phyloP scores from a whole-genome alignment of 2,113 vertebrate species.

The Trogon surrucura region DNA sequence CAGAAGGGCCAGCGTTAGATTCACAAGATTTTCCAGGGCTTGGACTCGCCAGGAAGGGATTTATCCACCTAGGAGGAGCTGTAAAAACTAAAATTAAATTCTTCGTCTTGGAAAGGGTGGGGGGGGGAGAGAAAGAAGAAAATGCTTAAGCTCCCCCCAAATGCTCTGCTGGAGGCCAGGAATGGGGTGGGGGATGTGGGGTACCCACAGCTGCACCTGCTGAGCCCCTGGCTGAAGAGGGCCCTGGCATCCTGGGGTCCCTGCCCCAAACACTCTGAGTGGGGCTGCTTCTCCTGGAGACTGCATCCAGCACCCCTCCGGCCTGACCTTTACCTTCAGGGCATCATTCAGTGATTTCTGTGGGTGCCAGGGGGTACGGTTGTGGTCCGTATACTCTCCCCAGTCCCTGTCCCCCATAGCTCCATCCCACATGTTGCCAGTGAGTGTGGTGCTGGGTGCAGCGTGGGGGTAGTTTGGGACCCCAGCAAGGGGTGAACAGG shows the following conservation, averaged over 20 bases:
- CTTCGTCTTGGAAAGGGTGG: constrained; percentile 54
- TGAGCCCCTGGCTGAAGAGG: neutral
- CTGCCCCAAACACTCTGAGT: neutral
- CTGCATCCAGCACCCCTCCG: neutral
- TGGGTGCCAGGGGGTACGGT: rapidly evolving
- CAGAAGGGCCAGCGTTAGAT: constrained; percentile 60
- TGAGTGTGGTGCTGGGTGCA: neutral
- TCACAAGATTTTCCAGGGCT: constrained; percentile 74
- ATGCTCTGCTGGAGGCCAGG: constrained; percentile 16
- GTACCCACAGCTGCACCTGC: constrained; percentile 26
- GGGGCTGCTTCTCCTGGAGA: neutral
- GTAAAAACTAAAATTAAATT: constrained; percentile 76
- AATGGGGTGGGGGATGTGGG: neutral
- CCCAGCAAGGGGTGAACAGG: neutral
- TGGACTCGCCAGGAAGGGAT: constrained; percentile 68
- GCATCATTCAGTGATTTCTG: rapidly evolving
- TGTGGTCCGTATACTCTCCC: neutral
- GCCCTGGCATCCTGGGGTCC: rapidly evolving
- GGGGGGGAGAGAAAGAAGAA: constrained; percentile 18
- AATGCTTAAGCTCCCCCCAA: neutral
- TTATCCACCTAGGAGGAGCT: constrained; percentile 70
- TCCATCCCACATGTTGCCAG: neutral
- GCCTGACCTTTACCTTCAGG: neutral
- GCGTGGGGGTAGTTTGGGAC: neutral
- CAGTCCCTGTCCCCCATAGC: too few relatives aligned